Evolutionary conservation across 2,113 vertebrate species (phyloP).

Genomic region (Muntiacus muntjak): DNA sequence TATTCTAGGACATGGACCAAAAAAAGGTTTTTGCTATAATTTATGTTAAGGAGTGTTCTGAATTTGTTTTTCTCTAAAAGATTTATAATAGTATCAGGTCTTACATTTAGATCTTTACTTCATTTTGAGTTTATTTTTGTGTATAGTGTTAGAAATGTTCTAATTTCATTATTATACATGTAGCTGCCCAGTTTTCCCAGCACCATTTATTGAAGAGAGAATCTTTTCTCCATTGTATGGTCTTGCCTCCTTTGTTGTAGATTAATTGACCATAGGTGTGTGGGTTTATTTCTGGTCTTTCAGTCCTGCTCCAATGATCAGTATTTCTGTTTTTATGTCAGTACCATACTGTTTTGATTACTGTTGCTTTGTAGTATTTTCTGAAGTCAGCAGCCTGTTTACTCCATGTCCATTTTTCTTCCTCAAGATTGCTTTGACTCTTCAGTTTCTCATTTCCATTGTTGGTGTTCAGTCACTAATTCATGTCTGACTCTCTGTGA

Average conservation of each 20-base stretch:
- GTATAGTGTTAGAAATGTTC: not conserved
- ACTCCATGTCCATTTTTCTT: not conserved
- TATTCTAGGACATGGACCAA: not conserved
- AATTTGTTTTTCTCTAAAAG: not conserved
- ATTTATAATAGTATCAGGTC: not conserved
- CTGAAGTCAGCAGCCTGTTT: not conserved
- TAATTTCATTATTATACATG: not conserved
- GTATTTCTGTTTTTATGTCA: not conserved
- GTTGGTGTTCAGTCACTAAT: not conserved
- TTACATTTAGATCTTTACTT: not conserved
- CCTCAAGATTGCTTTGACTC: not conserved
- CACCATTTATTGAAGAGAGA: not conserved
- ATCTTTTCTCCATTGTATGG: not conserved
- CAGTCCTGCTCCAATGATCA: not conserved
- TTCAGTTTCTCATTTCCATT: not conserved
- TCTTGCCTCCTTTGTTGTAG: not conserved
- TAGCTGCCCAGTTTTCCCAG: not conserved
- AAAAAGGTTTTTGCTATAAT: not conserved
- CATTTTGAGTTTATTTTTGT: not conserved
- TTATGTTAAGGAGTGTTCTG: not conserved
- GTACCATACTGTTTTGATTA: not conserved
- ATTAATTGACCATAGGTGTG: not conserved
- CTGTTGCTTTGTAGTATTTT: not conserved
- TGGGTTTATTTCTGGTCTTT: not conserved
- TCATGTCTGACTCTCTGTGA: not conserved